Evolutionary conservation across 2,888 invertebrate genomes (phyloP), one percentile per base, ranked within the genome.

Genomic region (Leptura quadrifasciata): DNA sequence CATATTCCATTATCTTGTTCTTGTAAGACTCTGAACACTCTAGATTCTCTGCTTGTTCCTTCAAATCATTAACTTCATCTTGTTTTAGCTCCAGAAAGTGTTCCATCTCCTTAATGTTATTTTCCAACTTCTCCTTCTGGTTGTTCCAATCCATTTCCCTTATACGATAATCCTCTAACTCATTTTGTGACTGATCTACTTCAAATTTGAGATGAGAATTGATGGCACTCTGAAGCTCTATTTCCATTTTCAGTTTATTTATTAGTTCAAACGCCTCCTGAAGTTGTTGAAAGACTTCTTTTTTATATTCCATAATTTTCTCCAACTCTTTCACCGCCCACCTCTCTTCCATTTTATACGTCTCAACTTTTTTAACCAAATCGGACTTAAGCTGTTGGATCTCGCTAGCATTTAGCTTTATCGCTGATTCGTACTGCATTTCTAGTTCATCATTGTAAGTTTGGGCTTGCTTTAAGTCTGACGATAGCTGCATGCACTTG

Each of bases 371-470:
- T n/a, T 78, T 65, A 0, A 85, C 69, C 0, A 89, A 78, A n/a
- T 85, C 79, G 31, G 75, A 72, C 76, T 87, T 84, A 0, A 88
- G 18, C 6, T 78, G 21, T 10, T 80, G 60, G 8, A 89, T 85
- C 70, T 86, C 84, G 27, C 82, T 81, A 72, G 86, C 81, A 39
- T 85, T 84, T 60, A 85, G 63, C 75, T 85, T 85, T 27, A 87
- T 71, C 5, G 84, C 81, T 0, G 86, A 83, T 76, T 87, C 86
- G 74, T 85, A 85, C 71, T 88, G 87, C 76, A 85, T 80, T 80
- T 88, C 87, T 2, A 88, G 78, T 77, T 88, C 87, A 65, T 89
- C 88, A 52, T 85, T 86, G 10, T 80, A 74, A 17, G 76, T 78
- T 61, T 81, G 82, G 0, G 85, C 76, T 52, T 85, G 80, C 31